Percentiles rank a stretch among this genome's conserved stretches.
These are phyloP conservation scores for Allobates femoralis DNA, from an alignment of 2,797 vertebrate genomes.

Conservation along the genomic window DNA sequence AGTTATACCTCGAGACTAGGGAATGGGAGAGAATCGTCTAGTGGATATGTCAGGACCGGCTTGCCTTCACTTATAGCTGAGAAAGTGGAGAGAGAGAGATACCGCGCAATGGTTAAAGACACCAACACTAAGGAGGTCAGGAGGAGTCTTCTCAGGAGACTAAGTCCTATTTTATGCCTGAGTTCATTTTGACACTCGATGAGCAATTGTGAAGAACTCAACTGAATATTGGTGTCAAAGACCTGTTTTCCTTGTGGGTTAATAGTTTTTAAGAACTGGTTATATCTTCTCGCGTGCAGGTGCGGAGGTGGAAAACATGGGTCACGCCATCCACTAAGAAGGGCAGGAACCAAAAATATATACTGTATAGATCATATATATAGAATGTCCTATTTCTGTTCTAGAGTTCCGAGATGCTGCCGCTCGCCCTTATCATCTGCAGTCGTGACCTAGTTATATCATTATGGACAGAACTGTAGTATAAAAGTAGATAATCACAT, in stretches of 20 bases:
- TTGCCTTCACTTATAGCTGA: not conserved
- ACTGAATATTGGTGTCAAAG: conserved; percentile 19
- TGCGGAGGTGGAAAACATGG: not conserved
- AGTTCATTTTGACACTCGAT: conserved; percentile 42
- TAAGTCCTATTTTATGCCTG: conserved; percentile 39
- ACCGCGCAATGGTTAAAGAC: not conserved
- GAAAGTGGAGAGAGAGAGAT: not conserved
- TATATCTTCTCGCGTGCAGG: conserved; percentile 16
- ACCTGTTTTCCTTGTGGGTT: conserved; percentile 29
- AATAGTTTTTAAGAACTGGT: conserved; percentile 17
- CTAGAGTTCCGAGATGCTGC: no score
- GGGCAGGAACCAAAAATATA: not conserved
- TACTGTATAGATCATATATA: no score
- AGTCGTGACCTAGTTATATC: no score
- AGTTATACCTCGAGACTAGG: not conserved
- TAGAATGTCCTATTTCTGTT: no score
- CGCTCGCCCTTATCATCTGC: no score
- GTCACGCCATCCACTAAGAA: not conserved
- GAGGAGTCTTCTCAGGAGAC: conserved; percentile 23
- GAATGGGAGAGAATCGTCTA: not conserved
- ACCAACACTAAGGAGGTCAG: conserved; percentile 6
- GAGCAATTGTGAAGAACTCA: conserved; percentile 17
- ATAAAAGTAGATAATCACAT: no score
- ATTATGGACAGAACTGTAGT: no score
- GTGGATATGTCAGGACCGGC: not conserved